Evolutionary conservation across 2,797 vertebrate genomes (phyloP).

Genomic region (Lutjanus argentimaculatus): DNA sequence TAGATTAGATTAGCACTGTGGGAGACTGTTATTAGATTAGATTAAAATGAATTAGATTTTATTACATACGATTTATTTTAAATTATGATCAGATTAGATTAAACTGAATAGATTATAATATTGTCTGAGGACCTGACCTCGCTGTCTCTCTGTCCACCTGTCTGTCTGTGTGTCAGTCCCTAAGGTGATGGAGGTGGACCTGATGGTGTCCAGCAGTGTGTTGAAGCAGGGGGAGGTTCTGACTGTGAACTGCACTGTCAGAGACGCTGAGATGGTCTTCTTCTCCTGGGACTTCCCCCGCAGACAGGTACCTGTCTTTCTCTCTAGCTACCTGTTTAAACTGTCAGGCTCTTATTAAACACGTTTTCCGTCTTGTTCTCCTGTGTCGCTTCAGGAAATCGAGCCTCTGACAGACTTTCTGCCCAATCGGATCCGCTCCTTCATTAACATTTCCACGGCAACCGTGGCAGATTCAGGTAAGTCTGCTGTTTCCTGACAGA

Average conservation of each 20-base stretch:
- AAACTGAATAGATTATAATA: neutral
- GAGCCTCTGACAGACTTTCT: constrained; percentile 87
- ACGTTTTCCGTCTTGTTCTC: neutral
- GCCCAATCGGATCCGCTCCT: constrained; percentile 86
- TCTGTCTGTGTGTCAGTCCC: constrained; percentile 63
- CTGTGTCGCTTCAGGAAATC: constrained; percentile 78
- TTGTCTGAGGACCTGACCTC: neutral
- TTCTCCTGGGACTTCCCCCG: constrained; percentile 92
- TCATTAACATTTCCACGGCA: constrained; percentile 85
- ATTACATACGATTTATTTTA: too few relatives aligned
- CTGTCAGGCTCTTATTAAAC: neutral
- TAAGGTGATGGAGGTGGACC: constrained; percentile 77
- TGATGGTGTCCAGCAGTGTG: constrained; percentile 84
- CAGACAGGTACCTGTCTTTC: constrained; percentile 78
- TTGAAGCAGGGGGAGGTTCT: constrained; percentile 89
- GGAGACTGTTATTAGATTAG: neutral
- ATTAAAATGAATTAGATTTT: neutral
- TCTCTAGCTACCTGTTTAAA: neutral
- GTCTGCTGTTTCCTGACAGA: neutral
- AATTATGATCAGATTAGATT: too few relatives aligned
- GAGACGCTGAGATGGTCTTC: constrained; percentile 85
- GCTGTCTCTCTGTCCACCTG: neutral
- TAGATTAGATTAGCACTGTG: neutral
- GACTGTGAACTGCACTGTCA: constrained; percentile 89
- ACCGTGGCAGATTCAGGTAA: constrained; percentile 87